Evolutionary conservation across 2,888 invertebrate species (phyloP), one percentile per base, ranked within the genome.

Genomic region (Agapetus fuscipes): DNA sequence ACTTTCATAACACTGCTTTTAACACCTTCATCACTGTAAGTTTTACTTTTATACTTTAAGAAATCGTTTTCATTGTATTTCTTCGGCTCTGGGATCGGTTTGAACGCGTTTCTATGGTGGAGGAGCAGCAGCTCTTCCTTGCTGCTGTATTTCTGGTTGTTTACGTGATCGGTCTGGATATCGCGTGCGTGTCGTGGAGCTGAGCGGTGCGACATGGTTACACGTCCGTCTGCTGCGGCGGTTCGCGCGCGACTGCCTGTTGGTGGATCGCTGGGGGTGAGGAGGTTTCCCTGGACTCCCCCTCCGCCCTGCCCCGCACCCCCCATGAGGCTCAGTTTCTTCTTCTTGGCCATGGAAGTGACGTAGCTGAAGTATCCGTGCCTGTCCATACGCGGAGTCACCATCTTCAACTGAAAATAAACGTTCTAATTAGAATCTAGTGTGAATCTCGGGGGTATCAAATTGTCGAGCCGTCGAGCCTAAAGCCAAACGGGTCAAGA

Each of bases 321-420:
- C 48, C 68, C 68, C 70, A 70, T 69, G 48, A 70, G 54, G 52
- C 61, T 68, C 49, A 70, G 66, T 55, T 66, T 69, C 56, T 70
- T 70, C 57, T 70, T 70, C 55, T 70, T 70, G n/a, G 69, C 70
- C 3, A 68, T 67, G 2, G 68, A 60, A 6, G 66, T 52, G 26
- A 65, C 63, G 60, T 66, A 66, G 59, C 61, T 67, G 53, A 69
- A 70, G 53, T 67, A 70, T 29, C 70, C 70, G 52, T 65, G 68
- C 41, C 61, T 59, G 51, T 70, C 70, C 67, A 70, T 66, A 56
- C 62, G 67, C 14, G 70, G 70, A 0, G 62, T 66, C 3, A 61
- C 60, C 40, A 65, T 60, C 54, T 69, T 70, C 37, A 69, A 65
- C 70, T 70, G 64, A n/a, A 43, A 41, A 12, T n/a, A n/a, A n/a